Evolutionary conservation across 1,140 invertebrate species (phyloP), one percentile per base, ranked within the genome.

Genomic region (Trichoplusia ni): DNA sequence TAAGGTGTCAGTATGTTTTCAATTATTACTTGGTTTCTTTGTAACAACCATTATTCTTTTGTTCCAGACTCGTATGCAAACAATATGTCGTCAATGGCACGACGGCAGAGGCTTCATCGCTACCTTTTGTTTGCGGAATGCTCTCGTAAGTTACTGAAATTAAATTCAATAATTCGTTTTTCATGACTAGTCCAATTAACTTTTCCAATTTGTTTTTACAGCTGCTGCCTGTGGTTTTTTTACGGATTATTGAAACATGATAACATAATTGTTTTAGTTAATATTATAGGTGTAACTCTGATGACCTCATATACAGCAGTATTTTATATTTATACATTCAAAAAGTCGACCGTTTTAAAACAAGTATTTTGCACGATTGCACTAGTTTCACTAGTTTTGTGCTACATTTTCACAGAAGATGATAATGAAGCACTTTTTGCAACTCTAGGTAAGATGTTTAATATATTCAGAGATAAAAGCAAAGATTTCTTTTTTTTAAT

Each of bases 41-140:
- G 1, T 11, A 0, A 47, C 16, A 16, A 5, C 4, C 35, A 25
- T 27, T 46, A 11, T 47, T 49, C 25, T 5, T 19, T 25, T 49
- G 37, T 93, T 92, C 76, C 79, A 95, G 95, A 33, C 83, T 95
- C 31, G 93, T 95, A 11, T 95, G 94, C 73, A 92, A 89, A 66
- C 93, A 94, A 84, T 94, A 94, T 84, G 90, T 94, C 5, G 82
- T 85, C 69, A 94, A 94, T 84, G 91, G 92, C 56, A 92, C 93
- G 16, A 94, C 94, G 3, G 94, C 93, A 7, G 94, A 96, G 75
- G 90, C 93, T 5, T 95, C 95, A 2, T 92, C 93, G 0, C 90
- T 96, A 63, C 94, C 95, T 46, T 96, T 96, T 87, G 86, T 95
- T 53, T 94, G 93, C 72, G 95, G 95, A 68, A 94, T 94, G 78